Evolutionary conservation across 2,888 invertebrate species (phyloP), one percentile per base, ranked within the genome.

Genomic region (Hecatera dysodea): DNA sequence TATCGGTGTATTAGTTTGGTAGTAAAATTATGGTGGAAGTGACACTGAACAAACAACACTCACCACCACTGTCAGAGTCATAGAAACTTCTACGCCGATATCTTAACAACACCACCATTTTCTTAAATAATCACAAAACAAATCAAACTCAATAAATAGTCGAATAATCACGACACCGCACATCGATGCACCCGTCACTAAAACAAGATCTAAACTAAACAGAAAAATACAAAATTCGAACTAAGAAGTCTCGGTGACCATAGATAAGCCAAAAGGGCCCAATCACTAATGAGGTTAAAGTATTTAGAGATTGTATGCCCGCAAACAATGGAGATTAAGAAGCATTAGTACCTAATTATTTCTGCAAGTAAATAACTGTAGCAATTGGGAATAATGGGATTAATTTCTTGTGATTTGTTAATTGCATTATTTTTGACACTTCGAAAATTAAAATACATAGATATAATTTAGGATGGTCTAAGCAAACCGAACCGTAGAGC

Each of bases 201-300:
- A 74, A 33, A 67, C 46, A 1, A 63, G 60, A 82, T 75, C n/a
- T 48, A 68, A 60, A 86, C 84, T 86, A 69, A 86, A 65, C 53
- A 48, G 9, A 63, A 70, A 57, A 64, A 73, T n/a, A 60, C 17
- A 39, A 71, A 50, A 69, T 78, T 69, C 46, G n/a, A 78, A 77
- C 55, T 42, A 77, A 57, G 72, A 79, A 83, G 70, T 57, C 60
- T 76, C 6, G 56, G 56, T 50, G 55, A 33, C 68, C 71, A 77
- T 57, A 66, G 83, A 87, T 83, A 84, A 85, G 50, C 78, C 80
- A 78, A 74, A 77, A 67, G 69, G 75, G 65, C 70, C 69, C 72
- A 82, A 74, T 75, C 65, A 33, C 73, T 88, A 88, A 88, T 85
- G 87, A 85, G 83, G 68, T 61, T 79, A 73, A 83, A 83, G 78